These are phyloP conservation scores for Diorhabda elongata DNA, from an alignment of 1,140 invertebrate species.

Conservation along the genomic window DNA sequence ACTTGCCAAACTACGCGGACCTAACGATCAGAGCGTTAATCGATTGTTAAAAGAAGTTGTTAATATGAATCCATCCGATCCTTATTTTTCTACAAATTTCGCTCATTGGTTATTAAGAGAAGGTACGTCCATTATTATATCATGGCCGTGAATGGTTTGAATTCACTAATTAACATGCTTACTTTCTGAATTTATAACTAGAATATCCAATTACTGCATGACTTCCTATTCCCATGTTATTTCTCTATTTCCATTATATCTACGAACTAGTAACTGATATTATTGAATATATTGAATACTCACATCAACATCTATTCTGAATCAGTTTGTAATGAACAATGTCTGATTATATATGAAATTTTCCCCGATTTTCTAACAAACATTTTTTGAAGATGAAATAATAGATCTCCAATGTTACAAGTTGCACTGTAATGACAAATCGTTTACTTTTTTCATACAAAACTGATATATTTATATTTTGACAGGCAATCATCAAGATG, in stretches of 20 bases:
- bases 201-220: neutral
- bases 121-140: slow-evolving; percentile 47
- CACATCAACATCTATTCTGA: neutral
- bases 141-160: neutral
- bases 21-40: slow-evolving; percentile 53
- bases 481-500: slow-evolving; percentile 48
- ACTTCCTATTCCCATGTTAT: neutral
- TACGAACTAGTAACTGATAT: too few relatives aligned
- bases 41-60: slow-evolving; percentile 55
- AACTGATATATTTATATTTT: too few relatives aligned
- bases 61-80: slow-evolving; percentile 59
- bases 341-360: neutral
- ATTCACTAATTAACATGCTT: neutral
- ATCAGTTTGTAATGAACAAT: neutral
- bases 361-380: neutral
- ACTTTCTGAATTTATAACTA: neutral
- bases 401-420: too few relatives aligned
- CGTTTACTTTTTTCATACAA: too few relatives aligned
- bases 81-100: slow-evolving; percentile 64
- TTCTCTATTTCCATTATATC: too few relatives aligned
- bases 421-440: too few relatives aligned
- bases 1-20: slow-evolving; percentile 55
- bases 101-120: slow-evolving; percentile 63
- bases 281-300: neutral
- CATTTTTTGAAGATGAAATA: neutral